A percentile compares a stretch with the other conserved stretches of the same genome.
Conservation (phyloP, 2,113 vertebrate genomes). For the Crotalus tigris region DNA sequence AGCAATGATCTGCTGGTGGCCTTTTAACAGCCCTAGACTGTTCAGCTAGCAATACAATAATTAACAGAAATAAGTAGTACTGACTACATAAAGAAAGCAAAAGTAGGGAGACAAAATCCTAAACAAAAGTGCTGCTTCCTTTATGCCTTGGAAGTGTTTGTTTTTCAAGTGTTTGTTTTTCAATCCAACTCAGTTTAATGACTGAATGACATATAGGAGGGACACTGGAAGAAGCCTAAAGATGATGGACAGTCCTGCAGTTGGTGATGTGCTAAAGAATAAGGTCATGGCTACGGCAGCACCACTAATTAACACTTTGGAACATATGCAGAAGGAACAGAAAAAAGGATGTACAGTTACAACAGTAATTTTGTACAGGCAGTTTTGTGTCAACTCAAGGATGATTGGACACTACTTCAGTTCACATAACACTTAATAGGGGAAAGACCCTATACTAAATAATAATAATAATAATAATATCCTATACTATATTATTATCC, state of each 20-base stretch:
- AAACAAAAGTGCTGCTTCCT: not conserved
- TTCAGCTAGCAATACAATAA: not conserved
- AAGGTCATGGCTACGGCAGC: not conserved
- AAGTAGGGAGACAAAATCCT: not conserved
- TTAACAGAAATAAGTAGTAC: not conserved
- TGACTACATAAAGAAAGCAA: not conserved
- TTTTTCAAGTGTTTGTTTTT: not conserved
- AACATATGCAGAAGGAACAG: not conserved
- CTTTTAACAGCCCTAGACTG: not conserved
- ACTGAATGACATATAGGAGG: not conserved
- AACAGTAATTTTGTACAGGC: not conserved
- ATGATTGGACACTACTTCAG: not conserved
- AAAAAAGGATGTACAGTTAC: not conserved
- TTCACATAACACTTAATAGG: not conserved
- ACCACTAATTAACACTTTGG: not conserved
- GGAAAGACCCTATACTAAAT: not conserved
- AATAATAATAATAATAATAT: too few species aligned
- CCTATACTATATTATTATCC: too few species aligned
- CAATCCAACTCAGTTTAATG: not conserved
- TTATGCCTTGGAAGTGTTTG: not conserved
- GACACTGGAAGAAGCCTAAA: not conserved
- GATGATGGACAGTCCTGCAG: not conserved
- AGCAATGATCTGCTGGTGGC: not conserved
- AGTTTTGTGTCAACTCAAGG: not conserved
- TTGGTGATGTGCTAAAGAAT: not conserved